Evolutionary conservation across 2,797 vertebrate genomes (phyloP).

Genomic region (Dicrostonyx torquatus): DNA sequence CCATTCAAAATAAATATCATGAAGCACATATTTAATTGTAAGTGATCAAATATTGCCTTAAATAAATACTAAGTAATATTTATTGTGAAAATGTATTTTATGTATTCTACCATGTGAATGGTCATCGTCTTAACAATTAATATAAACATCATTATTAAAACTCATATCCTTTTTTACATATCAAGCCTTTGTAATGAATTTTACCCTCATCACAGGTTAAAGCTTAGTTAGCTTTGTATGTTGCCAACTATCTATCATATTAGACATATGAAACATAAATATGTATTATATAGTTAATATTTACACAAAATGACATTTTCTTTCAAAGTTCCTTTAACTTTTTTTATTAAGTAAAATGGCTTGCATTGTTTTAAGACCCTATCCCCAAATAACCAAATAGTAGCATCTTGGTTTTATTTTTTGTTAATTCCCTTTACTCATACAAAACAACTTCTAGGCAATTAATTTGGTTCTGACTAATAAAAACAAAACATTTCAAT

Average conservation of each 20-base stretch:
- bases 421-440: background rate
- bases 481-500: background rate
- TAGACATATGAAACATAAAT: background rate
- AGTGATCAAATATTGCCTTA: background rate
- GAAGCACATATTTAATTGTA: background rate
- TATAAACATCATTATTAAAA: background rate
- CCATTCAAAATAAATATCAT: background rate
- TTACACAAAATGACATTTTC: background rate
- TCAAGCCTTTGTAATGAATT: background rate
- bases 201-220: background rate
- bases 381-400: background rate
- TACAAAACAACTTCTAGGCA: background rate
- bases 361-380: background rate
- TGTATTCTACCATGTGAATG: background rate
- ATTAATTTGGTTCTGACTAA: background rate
- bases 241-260: background rate
- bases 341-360: background rate
- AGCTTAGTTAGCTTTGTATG: background rate
- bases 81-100: slow-evolving; percentile 15
- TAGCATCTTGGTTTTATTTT: background rate
- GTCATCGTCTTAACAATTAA: background rate
- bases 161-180: background rate
- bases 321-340: background rate
- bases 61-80: background rate
- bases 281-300: background rate